Base-by-base conservation (phyloP, 2,888 invertebrate species). In the Steinernema scapterisci region DNA sequence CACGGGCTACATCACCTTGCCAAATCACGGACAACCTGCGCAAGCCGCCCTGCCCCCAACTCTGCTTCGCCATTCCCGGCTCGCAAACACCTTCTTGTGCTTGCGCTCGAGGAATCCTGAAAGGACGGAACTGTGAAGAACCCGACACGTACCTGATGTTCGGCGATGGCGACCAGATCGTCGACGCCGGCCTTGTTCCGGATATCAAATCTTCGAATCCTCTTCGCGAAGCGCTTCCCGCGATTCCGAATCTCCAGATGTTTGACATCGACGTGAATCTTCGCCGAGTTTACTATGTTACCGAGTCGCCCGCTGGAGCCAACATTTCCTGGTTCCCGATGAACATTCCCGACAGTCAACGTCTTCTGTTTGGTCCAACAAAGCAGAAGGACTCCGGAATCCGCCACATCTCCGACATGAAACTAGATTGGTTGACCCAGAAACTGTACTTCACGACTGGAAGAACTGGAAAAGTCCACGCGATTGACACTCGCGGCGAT, bases 391-490 rank as follows among this genome's bases (percentile, higher is more conserved):
- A 78, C 38, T 44, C 75, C 31, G 78, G 77, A 7, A 76, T 84
- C 43, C 80, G 85, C 3, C 86, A 86, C 77, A 82, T 87, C 23
- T 84, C 85, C 13, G 87, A 88, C 76, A 82, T 87, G 83, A 78
- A 82, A 54, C 52, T 95, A 87, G 97, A 99, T 87, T 99, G 97
- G 97, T 94, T 97, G 0, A 95, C 95, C 82, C 93, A 94, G 88
- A 97, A 96, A 88, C 92, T 99, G 46, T 97, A 97, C 88, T 99
- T 96, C 95, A 95, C 97, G 0, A 97, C 97, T 86, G 94, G 95
- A 38, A 93, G 93, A 0, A 95, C 95, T 83, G 94, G 94, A 71
- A 84, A 85, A 72, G 95, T 96, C 74, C 95, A 95, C 85, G 93
- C 95, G 0, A 94, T 97, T 93, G 95, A 95, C 87, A 89, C 94